Conservation (phyloP, 2,888 invertebrate genomes). For the Dryocosmus kuriphilus region DNA sequence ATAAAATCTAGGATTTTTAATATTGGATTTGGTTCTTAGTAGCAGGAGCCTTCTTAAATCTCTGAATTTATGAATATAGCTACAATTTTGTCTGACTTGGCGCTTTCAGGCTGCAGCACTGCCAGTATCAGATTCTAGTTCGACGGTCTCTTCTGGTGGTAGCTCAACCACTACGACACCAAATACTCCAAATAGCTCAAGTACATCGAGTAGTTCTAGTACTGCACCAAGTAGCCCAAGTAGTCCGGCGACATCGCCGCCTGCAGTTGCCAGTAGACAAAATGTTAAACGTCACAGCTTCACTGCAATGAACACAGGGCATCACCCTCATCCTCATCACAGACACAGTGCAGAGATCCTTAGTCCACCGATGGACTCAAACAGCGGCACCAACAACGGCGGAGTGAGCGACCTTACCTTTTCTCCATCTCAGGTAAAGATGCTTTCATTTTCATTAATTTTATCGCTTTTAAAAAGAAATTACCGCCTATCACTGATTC, state of each 20-base stretch:
- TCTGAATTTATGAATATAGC: constrained; percentile 34
- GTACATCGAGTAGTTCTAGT: constrained; percentile 82
- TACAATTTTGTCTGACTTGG: constrained; percentile 19
- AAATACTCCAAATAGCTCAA: constrained; percentile 82
- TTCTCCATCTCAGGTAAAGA: constrained; percentile 46
- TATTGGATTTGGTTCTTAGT: not conserved
- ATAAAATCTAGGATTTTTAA: constrained; percentile 5
- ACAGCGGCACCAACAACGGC: constrained; percentile 39
- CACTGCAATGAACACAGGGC: constrained; percentile 78
- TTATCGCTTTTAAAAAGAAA: not conserved
- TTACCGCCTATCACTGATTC: not conserved
- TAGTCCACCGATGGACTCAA: constrained; percentile 76
- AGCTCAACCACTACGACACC: constrained; percentile 85
- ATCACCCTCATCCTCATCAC: constrained; percentile 77
- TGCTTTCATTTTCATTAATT: constrained; percentile 35
- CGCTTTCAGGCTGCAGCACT: constrained; percentile 71
- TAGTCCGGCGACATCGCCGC: constrained; percentile 75
- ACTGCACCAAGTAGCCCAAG: constrained; percentile 86
- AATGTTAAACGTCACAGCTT: constrained; percentile 82
- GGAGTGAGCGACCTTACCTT: constrained; percentile 46
- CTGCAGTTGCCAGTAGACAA: constrained; percentile 73
- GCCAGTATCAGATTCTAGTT: constrained; percentile 84
- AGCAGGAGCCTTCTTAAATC: not conserved
- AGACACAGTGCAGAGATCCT: constrained; percentile 90
- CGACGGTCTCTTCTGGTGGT: constrained; percentile 83